These are phyloP conservation scores for Trichacis sp. DNA, from an alignment of 2,888 invertebrate species.

Conservation along the genomic window DNA sequence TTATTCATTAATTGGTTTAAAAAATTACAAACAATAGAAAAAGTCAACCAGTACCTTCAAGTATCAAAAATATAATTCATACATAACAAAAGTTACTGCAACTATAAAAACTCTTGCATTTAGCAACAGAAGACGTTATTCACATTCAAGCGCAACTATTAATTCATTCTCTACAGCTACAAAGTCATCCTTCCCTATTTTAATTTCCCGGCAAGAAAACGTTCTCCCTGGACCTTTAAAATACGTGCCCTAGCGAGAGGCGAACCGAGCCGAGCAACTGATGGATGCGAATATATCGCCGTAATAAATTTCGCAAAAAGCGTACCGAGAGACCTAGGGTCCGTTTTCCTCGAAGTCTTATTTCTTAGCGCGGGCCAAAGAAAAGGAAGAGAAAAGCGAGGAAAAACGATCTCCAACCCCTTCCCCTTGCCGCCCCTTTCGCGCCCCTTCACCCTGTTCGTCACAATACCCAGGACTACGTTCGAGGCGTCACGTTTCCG, in stretches of 20 bases:
- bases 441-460: slow-evolving; percentile 2
- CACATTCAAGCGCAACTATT: too few relatives aligned
- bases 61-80: too few relatives aligned
- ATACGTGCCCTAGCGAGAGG: slow-evolving; percentile 19
- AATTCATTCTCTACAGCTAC: too few relatives aligned
- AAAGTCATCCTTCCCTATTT: too few relatives aligned
- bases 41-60: too few relatives aligned
- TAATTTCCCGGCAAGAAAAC: too few relatives aligned
- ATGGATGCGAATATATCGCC: slow-evolving; percentile 69
- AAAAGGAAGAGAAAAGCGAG: slow-evolving; percentile 44
- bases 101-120: too few relatives aligned
- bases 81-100: too few relatives aligned
- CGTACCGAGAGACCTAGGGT: slow-evolving; percentile 43
- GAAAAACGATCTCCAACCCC: slow-evolving; percentile 31
- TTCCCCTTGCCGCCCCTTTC: slow-evolving; percentile 8
- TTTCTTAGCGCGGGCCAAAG: slow-evolving; percentile 44
- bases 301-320: slow-evolving; percentile 69
- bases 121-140: too few relatives aligned
- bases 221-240: too few relatives aligned
- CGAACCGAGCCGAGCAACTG: slow-evolving; percentile 63
- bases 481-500: slow-evolving; percentile 62
- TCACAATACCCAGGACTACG: slow-evolving; percentile 36
- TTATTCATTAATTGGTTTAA: too few relatives aligned
- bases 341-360: slow-evolving; percentile 47
- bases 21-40: too few relatives aligned